These are phyloP conservation scores for Eupithecia subfuscata DNA, from an alignment of 2,888 invertebrate species.

Conservation along the genomic window DNA sequence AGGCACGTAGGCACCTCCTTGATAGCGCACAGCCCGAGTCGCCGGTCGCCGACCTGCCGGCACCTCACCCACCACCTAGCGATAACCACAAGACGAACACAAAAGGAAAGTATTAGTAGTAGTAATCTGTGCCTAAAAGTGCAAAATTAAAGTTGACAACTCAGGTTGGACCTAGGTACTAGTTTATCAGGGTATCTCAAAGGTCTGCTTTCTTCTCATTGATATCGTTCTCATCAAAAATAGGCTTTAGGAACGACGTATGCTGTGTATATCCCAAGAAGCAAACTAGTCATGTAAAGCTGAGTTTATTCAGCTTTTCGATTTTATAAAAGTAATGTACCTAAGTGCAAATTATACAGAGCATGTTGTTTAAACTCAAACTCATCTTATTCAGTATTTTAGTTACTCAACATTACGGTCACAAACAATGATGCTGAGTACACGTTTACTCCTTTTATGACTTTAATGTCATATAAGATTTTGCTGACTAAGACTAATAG, in stretches of 20 bases:
- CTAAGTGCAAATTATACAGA: no score
- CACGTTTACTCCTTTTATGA: no score
- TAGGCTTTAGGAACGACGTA: neutral
- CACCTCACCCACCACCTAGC: neutral
- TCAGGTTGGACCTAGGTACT: neutral
- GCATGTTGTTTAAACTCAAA: no score
- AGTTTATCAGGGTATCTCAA: neutral
- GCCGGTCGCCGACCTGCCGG: conserved; percentile 31
- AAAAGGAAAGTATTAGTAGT: neutral
- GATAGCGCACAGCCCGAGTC: conserved; percentile 24
- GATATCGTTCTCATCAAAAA: neutral
- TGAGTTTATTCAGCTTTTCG: no score
- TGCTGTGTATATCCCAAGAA: no score
- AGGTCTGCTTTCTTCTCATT: neutral
- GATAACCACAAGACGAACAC: neutral
- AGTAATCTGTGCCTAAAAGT: neutral
- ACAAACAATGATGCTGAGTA: no score
- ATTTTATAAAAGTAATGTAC: no score
- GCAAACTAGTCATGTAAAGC: no score
- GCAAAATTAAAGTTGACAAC: neutral
- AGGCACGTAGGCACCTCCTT: conserved; percentile 12
- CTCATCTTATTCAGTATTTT: no score
- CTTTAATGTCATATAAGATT: no score
- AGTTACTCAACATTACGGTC: no score
- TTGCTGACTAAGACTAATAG: no score